Evolutionary conservation across 2,888 invertebrate species (phyloP), one percentile per base, ranked within the genome.

Genomic region (Trichogramma evanescens): DNA sequence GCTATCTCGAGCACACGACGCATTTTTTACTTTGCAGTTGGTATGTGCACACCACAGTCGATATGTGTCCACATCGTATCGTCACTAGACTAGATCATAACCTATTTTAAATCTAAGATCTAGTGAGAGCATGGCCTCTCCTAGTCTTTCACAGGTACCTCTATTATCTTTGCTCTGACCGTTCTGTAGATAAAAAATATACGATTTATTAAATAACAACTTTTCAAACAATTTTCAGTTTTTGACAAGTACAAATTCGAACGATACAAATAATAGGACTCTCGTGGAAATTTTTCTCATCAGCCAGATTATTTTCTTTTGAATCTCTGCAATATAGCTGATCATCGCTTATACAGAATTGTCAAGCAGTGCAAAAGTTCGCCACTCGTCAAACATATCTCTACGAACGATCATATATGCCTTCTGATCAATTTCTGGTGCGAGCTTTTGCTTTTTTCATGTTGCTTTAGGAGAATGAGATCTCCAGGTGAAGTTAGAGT

Each of bases 331-430:
- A 91, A 92, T 75, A 94, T 95, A 63, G 96, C 96, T 51, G 97
- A 97, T 79, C 93, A 95, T 78, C 83, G 96, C 53, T 84, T 97
- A 13, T 97, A 96, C 78, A 95, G 95, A 82, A 95, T 97, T 69
- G 97, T 97, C 65, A 95, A 96, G 77, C 97, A 97, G 97, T 96
- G 96, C 82, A 93, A 97, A 78, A 95, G 95, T 78, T 81, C 97
- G 76, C 96, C 97, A 10, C 85, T 97, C 40, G 97, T 97, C 78
- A 94, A 95, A 77, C 93, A 95, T 79, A 95, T 97, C 71, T 93
- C 94, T 72, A 96, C 96, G 78, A 97, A 97, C 80, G 97, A 97
- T 82, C 97, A 97, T 82, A 97, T 96, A 72, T 91, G 95, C 74
- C 82, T 97, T 73, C 85, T 97, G 68, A 95, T 97, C 74, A 97